phyloP scores from a whole-genome alignment of 2,113 vertebrate species.

The Corynorhinus townsendii region DNA sequence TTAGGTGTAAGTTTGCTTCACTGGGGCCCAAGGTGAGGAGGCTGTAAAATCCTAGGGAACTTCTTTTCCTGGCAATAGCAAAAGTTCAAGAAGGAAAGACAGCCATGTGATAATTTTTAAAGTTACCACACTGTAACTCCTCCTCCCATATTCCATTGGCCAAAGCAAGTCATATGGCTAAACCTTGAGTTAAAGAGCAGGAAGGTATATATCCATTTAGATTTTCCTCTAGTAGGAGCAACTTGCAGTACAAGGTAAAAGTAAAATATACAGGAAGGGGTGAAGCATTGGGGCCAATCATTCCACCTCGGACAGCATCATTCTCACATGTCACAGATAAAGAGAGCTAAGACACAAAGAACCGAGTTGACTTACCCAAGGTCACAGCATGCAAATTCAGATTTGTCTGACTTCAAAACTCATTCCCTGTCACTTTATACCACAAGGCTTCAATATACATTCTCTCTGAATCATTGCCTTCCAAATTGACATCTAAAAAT shows the following conservation, averaged over 20 bases:
- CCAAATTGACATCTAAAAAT: neutral
- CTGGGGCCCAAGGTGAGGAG: neutral
- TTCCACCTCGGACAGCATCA: neutral
- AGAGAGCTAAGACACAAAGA: neutral
- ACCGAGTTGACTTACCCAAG: neutral
- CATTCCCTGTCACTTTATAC: neutral
- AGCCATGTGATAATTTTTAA: neutral
- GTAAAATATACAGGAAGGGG: neutral
- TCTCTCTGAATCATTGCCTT: conserved; percentile 28
- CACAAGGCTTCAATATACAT: neutral
- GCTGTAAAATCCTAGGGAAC: neutral
- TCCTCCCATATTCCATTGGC: neutral
- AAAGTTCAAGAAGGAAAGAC: neutral
- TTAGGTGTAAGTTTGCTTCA: neutral
- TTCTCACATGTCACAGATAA: neutral
- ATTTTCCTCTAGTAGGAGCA: neutral
- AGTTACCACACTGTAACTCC: neutral
- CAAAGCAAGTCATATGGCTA: neutral
- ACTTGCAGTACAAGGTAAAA: neutral
- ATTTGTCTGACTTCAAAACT: neutral
- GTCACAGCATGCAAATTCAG: conserved; percentile 1
- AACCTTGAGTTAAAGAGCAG: neutral
- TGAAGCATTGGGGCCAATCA: neutral
- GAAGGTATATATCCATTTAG: neutral
- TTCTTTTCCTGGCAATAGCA: neutral